phyloP scores from a whole-genome alignment of 2,797 vertebrate genomes.

The Myoxocephalus aenaeus region DNA sequence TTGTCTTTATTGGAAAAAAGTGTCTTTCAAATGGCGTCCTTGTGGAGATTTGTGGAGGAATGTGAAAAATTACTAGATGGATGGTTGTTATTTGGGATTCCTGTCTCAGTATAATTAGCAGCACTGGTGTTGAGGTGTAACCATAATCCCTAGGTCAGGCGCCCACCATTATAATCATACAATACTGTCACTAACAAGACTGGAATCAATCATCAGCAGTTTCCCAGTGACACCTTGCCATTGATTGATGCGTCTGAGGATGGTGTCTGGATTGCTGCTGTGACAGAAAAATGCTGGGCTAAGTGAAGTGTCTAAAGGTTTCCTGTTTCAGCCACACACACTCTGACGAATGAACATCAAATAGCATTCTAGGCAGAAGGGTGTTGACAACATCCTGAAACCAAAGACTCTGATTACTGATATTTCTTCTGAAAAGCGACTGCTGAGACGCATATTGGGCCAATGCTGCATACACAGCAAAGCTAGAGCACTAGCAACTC shows the following conservation, averaged over 20 bases:
- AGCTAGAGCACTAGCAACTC: slow-evolving; percentile 62
- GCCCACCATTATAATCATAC: slow-evolving; percentile 37
- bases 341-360: slow-evolving; percentile 71
- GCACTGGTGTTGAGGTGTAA: slow-evolving; percentile 3
- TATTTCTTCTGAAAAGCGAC: slow-evolving; percentile 64
- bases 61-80: slow-evolving; percentile 14
- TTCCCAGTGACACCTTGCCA: slow-evolving; percentile 61
- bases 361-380: slow-evolving; percentile 69
- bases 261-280: slow-evolving; percentile 61
- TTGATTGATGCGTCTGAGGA: slow-evolving; percentile 67
- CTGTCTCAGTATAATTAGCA: slow-evolving; percentile 25
- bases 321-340: slow-evolving; percentile 72
- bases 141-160: slow-evolving; percentile 33
- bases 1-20: slow-evolving; percentile 10
- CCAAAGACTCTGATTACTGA: slow-evolving; percentile 75
- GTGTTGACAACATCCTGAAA: slow-evolving; percentile 77
- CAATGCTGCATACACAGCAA: slow-evolving; percentile 72
- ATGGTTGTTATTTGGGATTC: slow-evolving; percentile 20
- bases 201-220: slow-evolving; percentile 62
- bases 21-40: slow-evolving; percentile 13
- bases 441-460: slow-evolving; percentile 68
- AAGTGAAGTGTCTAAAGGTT: slow-evolving; percentile 74
- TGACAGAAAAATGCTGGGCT: slow-evolving; percentile 68
- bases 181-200: slow-evolving; percentile 51
- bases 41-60: slow-evolving; percentile 3